Conservation (phyloP, 2,888 invertebrate genomes). For the Synergus japonicus region DNA sequence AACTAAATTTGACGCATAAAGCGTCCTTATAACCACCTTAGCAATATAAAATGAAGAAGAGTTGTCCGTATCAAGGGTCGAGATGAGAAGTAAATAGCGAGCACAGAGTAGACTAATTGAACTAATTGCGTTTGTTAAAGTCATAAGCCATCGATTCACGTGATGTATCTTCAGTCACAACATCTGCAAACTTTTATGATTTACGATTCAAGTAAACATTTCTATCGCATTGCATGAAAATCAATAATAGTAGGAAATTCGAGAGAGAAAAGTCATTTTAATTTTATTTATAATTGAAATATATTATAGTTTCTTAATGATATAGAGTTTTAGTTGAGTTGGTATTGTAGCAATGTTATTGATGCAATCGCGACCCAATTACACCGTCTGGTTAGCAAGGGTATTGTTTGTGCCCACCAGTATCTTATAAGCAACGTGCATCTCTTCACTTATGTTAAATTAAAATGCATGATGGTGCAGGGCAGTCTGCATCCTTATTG, state of each 20-base stretch:
- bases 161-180: conserved; percentile 41
- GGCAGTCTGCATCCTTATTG: neutral
- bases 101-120: conserved; percentile 66
- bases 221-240: neutral
- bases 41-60: conserved; percentile 30
- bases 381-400: conserved; percentile 33
- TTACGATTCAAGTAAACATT: neutral
- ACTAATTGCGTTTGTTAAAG: conserved; percentile 69
- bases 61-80: conserved; percentile 4
- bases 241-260: neutral
- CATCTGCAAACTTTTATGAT: conserved; percentile 25
- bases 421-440: conserved; percentile 11
- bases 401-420: conserved; percentile 36
- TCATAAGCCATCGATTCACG: conserved; percentile 53
- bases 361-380: conserved; percentile 40
- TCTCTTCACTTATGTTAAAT: conserved; percentile 29
- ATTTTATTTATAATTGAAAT: too few species aligned
- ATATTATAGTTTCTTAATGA: neutral
- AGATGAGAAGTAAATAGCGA: conserved; percentile 61
- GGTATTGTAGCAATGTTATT: conserved; percentile 30
- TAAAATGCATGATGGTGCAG: neutral
- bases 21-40: neutral
- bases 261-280: neutral
- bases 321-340: conserved; percentile 5
- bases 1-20: neutral